A percentile compares a stretch with the other conserved stretches of the same genome.
phyloP scores from a whole-genome alignment of 2,797 vertebrate species.

The Knipowitschia caucasica region DNA sequence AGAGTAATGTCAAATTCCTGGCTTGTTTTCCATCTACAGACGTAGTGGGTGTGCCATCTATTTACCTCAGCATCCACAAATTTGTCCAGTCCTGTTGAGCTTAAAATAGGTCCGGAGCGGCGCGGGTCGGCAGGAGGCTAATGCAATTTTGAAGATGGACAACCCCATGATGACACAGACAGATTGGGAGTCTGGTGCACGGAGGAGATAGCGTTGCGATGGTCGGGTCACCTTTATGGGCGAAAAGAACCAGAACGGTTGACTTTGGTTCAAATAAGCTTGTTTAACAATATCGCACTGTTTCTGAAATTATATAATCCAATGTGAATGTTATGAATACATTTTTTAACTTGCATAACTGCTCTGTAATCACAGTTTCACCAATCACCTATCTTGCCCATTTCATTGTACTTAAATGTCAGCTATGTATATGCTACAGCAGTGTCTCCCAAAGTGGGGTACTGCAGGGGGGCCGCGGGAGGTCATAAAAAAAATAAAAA shows the following conservation, averaged over 20 bases:
- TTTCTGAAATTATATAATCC: no score
- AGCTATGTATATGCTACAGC: no score
- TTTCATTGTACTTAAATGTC: no score
- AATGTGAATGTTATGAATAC: no score
- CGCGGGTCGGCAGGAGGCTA: conserved; percentile 21
- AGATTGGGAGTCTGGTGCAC: conserved; percentile 23
- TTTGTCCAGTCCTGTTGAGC: conserved; percentile 38
- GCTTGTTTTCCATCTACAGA: conserved; percentile 43
- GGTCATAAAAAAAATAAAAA: no score
- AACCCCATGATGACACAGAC: conserved; percentile 30
- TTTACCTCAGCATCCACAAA: conserved; percentile 53
- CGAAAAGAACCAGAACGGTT: background rate
- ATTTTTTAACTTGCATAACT: no score
- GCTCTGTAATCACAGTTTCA: no score
- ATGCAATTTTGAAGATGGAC: conserved; percentile 44
- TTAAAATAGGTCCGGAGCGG: conserved; percentile 30
- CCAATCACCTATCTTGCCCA: no score
- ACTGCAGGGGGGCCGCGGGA: no score
- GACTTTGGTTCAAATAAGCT: background rate
- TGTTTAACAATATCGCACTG: no score
- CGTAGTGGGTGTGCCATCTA: conserved; percentile 48
- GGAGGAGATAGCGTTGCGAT: conserved; percentile 4
- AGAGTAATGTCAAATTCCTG: conserved; percentile 24
- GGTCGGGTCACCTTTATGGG: background rate
- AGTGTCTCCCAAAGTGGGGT: no score